Conservation (phyloP, 2,797 vertebrate genomes). For the Chelon auratus region DNA sequence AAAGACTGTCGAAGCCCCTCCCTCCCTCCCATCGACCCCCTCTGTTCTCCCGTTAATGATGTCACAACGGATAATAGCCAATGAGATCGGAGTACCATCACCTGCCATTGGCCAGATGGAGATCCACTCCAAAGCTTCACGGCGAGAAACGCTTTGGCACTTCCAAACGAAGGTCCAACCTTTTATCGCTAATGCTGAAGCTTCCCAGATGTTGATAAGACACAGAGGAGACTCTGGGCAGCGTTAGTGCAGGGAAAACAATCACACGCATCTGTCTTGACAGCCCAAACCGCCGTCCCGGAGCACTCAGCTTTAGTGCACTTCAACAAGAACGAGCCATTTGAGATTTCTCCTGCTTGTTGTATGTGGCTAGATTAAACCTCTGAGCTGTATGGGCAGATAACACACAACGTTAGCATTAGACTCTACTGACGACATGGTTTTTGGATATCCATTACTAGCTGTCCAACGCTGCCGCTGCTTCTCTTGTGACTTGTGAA, state of each 20-base stretch:
- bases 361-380: conserved; percentile 44
- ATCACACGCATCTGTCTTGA: conserved; percentile 48
- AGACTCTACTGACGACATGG: conserved; percentile 32
- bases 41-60: conserved; percentile 59
- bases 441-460: conserved; percentile 39
- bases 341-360: conserved; percentile 66
- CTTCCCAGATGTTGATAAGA: conserved; percentile 52
- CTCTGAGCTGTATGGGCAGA: conserved; percentile 40
- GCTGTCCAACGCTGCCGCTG: conserved; percentile 42
- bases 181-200: conserved; percentile 60
- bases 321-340: conserved; percentile 57
- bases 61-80: conserved; percentile 76
- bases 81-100: conserved; percentile 53
- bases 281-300: conserved; percentile 25
- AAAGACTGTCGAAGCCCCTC: conserved; percentile 44
- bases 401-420: conserved; percentile 35
- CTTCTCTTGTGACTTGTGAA: conserved; percentile 62
- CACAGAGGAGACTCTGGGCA: conserved; percentile 50
- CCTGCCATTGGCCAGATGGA: conserved; percentile 53
- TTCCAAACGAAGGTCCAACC: conserved; percentile 31
- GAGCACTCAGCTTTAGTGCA: conserved; percentile 53
- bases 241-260: conserved; percentile 71
- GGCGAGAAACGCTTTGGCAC: conserved; percentile 34
- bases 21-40: neutral
- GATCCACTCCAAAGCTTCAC: conserved; percentile 38